Evolutionary conservation across 2,888 invertebrate genomes (phyloP).

Genomic region (Pheosia gnoma): DNA sequence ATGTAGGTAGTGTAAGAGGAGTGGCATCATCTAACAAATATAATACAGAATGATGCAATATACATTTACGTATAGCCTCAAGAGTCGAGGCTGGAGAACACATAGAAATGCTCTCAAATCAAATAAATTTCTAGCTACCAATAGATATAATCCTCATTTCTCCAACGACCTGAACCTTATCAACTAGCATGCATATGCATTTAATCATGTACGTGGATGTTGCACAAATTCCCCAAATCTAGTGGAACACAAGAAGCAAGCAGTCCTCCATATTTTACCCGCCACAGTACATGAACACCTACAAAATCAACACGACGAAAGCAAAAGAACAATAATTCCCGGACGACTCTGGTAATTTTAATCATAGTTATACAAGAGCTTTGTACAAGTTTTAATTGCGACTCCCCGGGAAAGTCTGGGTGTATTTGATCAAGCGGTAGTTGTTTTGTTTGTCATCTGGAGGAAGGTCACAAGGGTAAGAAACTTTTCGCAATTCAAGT

Average conservation of each 20-base stretch:
- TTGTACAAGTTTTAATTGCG: constrained; percentile 25
- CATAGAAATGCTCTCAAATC: not conserved
- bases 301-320: not conserved
- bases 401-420: constrained; percentile 13
- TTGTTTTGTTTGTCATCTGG: constrained; percentile 24
- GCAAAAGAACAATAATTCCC: constrained; percentile 12
- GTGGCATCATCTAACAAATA: not conserved
- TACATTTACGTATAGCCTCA: not conserved
- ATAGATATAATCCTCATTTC: too few relatives aligned
- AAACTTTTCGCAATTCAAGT: constrained; percentile 20
- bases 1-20: too few relatives aligned
- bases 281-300: not conserved
- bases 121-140: too few relatives aligned
- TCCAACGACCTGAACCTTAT: too few relatives aligned
- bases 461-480: constrained; percentile 10
- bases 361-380: constrained; percentile 20
- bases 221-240: too few relatives aligned
- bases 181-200: too few relatives aligned
- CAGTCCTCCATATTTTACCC: not conserved
- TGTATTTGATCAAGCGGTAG: constrained; percentile 14
- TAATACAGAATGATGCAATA: too few relatives aligned
- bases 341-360: constrained; percentile 21
- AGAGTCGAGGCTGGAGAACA: not conserved
- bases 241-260: not conserved
- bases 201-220: too few relatives aligned